These are phyloP conservation scores for Hoplostethus mediterraneus DNA, from an alignment of 2,797 vertebrate genomes.

Conservation along the genomic window DNA sequence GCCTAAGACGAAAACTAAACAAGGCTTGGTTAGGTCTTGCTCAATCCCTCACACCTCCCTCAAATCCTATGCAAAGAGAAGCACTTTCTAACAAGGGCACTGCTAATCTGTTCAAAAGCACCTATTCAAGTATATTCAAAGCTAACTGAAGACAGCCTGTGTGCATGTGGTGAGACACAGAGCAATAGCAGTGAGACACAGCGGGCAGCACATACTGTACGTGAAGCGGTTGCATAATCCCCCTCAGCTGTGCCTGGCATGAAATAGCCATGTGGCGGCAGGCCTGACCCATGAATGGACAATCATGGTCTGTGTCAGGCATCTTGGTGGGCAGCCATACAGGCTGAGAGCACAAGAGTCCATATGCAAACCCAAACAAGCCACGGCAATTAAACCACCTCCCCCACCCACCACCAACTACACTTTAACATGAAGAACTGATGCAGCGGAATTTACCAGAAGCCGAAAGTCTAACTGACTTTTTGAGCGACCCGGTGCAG, in stretches of 20 bases:
- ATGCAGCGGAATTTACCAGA: constrained; percentile 24
- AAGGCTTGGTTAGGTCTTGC: background rate
- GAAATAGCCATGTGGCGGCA: constrained; percentile 55
- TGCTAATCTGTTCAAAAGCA: background rate
- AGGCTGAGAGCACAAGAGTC: constrained; percentile 26
- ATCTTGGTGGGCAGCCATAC: constrained; percentile 21
- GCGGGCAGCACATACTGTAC: constrained; percentile 38
- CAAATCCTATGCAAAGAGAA: constrained; percentile 1
- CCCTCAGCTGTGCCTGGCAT: constrained; percentile 56
- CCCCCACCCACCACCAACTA: background rate
- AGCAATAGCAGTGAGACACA: constrained; percentile 26
- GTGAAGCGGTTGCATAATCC: constrained; percentile 42
- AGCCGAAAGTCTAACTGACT: background rate
- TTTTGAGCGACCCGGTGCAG: background rate
- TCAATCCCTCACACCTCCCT: background rate
- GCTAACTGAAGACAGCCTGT: background rate
- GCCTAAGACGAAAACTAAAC: background rate
- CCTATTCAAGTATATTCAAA: background rate
- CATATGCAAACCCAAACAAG: constrained; percentile 34
- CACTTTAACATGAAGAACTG: constrained; percentile 21
- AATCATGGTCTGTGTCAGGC: constrained; percentile 64
- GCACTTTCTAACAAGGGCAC: constrained; percentile 24
- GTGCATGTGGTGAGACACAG: background rate
- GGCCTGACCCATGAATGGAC: constrained; percentile 62
- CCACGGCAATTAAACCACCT: background rate